phyloP scores from a whole-genome alignment of 2,113 vertebrate genomes.

The Dromaius novaehollandiae region DNA sequence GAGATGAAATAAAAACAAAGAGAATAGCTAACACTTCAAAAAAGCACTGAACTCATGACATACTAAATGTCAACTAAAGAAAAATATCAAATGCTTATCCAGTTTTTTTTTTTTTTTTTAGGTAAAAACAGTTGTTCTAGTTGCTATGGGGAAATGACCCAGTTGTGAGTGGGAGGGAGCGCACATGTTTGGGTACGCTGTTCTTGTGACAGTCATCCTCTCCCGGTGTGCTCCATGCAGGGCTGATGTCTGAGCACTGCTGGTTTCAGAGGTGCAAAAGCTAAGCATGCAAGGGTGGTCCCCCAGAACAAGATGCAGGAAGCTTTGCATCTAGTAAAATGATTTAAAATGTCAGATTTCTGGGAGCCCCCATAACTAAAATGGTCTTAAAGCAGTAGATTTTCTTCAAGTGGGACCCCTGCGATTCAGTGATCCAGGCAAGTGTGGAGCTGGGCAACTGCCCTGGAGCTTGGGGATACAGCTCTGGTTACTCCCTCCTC shows the following conservation, averaged over 20 bases:
- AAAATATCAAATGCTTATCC: not conserved
- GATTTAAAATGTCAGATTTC: not conserved
- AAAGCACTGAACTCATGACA: not conserved
- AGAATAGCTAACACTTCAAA: not conserved
- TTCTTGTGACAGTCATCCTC: not conserved
- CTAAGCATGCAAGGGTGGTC: not conserved
- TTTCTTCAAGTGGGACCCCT: not conserved
- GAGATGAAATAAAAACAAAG: not conserved
- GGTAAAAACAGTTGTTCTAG: not conserved
- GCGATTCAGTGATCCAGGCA: too few species aligned
- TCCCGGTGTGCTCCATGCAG: not conserved
- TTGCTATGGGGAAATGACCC: not conserved
- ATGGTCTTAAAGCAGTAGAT: not conserved
- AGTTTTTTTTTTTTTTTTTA: not conserved
- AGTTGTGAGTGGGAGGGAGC: not conserved
- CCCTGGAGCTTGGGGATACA: not conserved
- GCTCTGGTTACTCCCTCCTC: not conserved
- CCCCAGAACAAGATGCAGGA: not conserved
- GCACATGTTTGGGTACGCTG: accelerated
- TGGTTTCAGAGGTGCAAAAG: not conserved
- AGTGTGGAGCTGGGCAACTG: not conserved
- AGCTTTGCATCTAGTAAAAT: not conserved
- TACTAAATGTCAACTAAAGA: not conserved
- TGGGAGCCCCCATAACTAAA: not conserved
- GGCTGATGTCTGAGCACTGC: not conserved